A percentile compares a stretch with the other conserved stretches of the same genome.
Evolutionary conservation across 2,113 vertebrate genomes (phyloP).

Genomic region (Thinocorus orbignyianus): DNA sequence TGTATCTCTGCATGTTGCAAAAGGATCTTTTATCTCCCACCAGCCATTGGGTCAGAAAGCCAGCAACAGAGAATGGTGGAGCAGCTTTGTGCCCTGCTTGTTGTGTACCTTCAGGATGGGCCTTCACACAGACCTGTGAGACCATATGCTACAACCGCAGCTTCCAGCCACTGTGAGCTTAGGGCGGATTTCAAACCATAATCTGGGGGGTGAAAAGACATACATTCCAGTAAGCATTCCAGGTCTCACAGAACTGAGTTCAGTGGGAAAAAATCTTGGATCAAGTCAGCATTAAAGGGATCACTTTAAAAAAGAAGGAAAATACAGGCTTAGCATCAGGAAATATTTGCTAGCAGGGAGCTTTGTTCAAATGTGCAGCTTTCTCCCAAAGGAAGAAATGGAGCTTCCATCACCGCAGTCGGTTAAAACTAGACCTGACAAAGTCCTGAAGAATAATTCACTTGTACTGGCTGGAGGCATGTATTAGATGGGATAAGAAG

Average conservation of each 20-base stretch:
- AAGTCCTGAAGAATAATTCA: constrained; percentile 14
- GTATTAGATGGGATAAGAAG: neutral
- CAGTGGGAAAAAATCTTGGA: constrained; percentile 51
- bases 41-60: neutral
- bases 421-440: neutral
- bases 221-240: constrained; percentile 36
- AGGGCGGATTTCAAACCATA: neutral
- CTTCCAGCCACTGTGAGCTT: neutral
- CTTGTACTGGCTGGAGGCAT: neutral
- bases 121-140: neutral
- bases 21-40: neutral
- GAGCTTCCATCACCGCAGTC: neutral
- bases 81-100: neutral
- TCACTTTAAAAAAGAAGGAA: constrained; percentile 43
- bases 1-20: neutral
- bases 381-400: constrained; percentile 48
- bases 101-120: neutral
- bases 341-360: constrained; percentile 58
- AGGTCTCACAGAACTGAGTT: constrained; percentile 45
- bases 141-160: neutral
- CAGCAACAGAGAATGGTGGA: neutral
- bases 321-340: constrained; percentile 53
- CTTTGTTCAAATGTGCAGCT: constrained; percentile 27
- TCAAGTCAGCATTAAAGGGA: constrained; percentile 28
- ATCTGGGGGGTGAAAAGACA: neutral